phyloP scores from a whole-genome alignment of 1,140 invertebrate genomes.

The Nixonia krombeini region DNA sequence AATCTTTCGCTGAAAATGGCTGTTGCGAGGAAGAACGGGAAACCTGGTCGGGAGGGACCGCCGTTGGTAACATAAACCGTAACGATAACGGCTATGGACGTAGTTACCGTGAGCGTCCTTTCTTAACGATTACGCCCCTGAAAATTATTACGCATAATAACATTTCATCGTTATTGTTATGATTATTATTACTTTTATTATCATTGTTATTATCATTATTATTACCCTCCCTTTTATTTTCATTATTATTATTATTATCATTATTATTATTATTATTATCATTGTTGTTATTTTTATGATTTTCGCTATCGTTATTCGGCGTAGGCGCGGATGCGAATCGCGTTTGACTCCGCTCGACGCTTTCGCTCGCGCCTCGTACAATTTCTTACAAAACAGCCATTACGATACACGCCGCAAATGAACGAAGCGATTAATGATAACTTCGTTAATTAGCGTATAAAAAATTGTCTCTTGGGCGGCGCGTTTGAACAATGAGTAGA shows the following conservation, averaged over 20 bases:
- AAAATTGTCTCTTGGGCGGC: too few species aligned
- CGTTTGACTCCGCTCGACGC: too few species aligned
- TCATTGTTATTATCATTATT: conserved; percentile 53
- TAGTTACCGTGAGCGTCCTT: conserved; percentile 69
- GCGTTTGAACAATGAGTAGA: conserved; percentile 26
- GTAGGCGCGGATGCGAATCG: too few species aligned
- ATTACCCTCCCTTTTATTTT: conserved; percentile 52
- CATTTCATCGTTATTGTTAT: conserved; percentile 69
- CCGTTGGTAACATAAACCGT: conserved; percentile 69
- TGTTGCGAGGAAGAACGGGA: conserved; percentile 48
- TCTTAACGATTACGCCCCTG: conserved; percentile 72
- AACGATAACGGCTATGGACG: conserved; percentile 73
- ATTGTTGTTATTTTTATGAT: conserved; percentile 38
- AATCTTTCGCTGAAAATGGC: conserved; percentile 48
- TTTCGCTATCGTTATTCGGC: conserved; percentile 37
- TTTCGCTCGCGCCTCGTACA: too few species aligned
- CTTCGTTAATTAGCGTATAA: too few species aligned
- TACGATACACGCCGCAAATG: too few species aligned
- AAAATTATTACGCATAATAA: conserved; percentile 72
- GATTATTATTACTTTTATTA: conserved; percentile 61
- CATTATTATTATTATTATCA: conserved; percentile 44
- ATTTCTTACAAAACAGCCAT: too few species aligned
- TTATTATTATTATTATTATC: conserved; percentile 49
- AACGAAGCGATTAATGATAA: too few species aligned
- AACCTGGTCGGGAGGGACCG: conserved; percentile 52